Conservation (phyloP, 1,140 invertebrate species). For the Polyergus mexicanus region DNA sequence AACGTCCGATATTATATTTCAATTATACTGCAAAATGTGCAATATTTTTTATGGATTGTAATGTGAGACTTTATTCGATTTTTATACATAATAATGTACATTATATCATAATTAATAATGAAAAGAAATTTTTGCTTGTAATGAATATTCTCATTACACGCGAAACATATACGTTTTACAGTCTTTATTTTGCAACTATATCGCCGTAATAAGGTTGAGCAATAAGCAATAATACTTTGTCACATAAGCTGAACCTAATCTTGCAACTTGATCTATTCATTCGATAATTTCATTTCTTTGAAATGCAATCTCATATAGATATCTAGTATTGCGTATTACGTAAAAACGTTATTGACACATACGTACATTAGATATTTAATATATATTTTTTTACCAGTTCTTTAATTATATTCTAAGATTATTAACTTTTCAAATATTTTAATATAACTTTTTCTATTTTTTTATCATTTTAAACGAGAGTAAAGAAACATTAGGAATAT, state of each 20-base stretch:
- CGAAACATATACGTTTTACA: neutral
- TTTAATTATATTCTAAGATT: neutral
- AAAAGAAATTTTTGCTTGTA: constrained; percentile 14
- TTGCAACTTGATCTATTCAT: neutral
- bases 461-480: neutral
- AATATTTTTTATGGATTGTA: constrained; percentile 13
- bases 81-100: constrained; percentile 4
- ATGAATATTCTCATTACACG: neutral
- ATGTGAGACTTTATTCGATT: constrained; percentile 21
- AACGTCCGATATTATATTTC: neutral
- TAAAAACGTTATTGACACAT: neutral
- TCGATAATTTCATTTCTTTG: constrained; percentile 3
- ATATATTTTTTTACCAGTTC: too few relatives aligned
- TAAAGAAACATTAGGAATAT: neutral
- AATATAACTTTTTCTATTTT: neutral
- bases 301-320: neutral
- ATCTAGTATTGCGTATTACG: neutral
- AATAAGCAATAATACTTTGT: neutral
- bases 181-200: neutral
- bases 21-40: neutral
- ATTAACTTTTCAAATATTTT: constrained; percentile 2
- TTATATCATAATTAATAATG: constrained; percentile 3
- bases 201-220: neutral
- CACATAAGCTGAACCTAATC: neutral
- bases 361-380: neutral